Percentiles rank a stretch among this genome's conserved stretches.
phyloP scores from a whole-genome alignment of 1,140 invertebrate genomes.

The Anagrus nilaparvatae region DNA sequence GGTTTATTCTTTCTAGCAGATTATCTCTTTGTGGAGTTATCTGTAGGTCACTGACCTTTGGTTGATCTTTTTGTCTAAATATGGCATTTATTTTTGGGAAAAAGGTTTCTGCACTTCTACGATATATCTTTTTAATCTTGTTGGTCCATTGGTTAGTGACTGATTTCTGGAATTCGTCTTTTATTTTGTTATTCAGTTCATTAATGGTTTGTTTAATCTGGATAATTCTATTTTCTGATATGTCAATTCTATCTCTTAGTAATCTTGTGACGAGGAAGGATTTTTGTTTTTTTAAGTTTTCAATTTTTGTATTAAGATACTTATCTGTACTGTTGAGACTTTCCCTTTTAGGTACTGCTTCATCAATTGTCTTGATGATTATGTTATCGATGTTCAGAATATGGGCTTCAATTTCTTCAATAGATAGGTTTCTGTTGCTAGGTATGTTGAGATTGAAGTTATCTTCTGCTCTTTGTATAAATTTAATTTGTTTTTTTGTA shows the following conservation, averaged over 20 bases:
- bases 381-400: neutral
- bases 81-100: conserved; percentile 17
- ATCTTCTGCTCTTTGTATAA: conserved; percentile 4
- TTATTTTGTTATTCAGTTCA: neutral
- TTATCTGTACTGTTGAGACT: neutral
- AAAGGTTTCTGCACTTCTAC: conserved; percentile 5
- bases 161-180: conserved; percentile 5
- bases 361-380: conserved; percentile 7
- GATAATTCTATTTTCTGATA: neutral
- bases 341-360: conserved; percentile 8
- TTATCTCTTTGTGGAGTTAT: neutral
- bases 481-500: conserved; percentile 17
- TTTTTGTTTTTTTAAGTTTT: conserved; percentile 11
- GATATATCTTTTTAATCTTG: conserved; percentile 13
- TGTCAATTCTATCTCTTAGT: conserved; percentile 1
- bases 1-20: neutral
- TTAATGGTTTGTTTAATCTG: neutral
- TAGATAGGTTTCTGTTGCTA: conserved; percentile 13
- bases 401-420: conserved; percentile 13
- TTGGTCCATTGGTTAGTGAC: conserved; percentile 12
- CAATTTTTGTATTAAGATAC: conserved; percentile 10
- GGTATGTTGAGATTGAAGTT: conserved; percentile 3
- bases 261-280: neutral
- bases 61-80: conserved; percentile 7
- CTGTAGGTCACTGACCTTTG: neutral